Evolutionary conservation across 2,797 vertebrate genomes (phyloP), one percentile per base, ranked within the genome.

Genomic region (Ibycter americanus): DNA sequence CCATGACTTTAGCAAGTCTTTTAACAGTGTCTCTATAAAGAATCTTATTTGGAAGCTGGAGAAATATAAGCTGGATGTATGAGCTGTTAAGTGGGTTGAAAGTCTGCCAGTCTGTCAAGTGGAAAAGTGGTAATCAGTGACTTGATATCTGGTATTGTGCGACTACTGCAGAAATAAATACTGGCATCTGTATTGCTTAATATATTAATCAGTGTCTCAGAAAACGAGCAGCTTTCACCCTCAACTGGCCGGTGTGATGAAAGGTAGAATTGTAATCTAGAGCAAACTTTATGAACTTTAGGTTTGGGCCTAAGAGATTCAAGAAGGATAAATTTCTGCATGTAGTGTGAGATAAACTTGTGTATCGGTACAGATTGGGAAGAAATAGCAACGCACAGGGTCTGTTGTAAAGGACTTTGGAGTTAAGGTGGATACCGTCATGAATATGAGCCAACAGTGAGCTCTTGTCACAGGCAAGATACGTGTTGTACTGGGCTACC

Each of bases 61-160:
- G 77, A 72, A 58, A 22, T 76, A 71, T 6, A 54, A 51, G 38
- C 11, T 9, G 38, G 32, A 5, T 79, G 26, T 87, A 49, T 32
- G 31, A 14, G 52, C 16, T 56, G 18, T 72, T 82, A 38, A 49
- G 19, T 42, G 8, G n/a, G 4, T 58, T 54, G 29, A 58, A 84
- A 87, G 34, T n/a, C 71, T 0, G 0, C 15, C 12, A 38, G 20
- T 82, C 55, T 73, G 25, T 40, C 15, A 62, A 44, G 31, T 65
- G 27, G 29, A 52, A 65, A 58, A 54, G 21, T 42, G 40, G 8
- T 62, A 54, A n/a, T 58, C 34, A 42, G 1, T 71, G 22, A 32
- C 27, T 61, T 46, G 15, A 4, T 47, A 55, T 1, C 32, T 16
- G 32, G 7, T 74, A 61, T 56, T 1, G 1, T 2, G 2, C 1